Evolutionary conservation across 2,888 invertebrate species (phyloP), one percentile per base, ranked within the genome.

Genomic region (Pollenia amentaria): DNA sequence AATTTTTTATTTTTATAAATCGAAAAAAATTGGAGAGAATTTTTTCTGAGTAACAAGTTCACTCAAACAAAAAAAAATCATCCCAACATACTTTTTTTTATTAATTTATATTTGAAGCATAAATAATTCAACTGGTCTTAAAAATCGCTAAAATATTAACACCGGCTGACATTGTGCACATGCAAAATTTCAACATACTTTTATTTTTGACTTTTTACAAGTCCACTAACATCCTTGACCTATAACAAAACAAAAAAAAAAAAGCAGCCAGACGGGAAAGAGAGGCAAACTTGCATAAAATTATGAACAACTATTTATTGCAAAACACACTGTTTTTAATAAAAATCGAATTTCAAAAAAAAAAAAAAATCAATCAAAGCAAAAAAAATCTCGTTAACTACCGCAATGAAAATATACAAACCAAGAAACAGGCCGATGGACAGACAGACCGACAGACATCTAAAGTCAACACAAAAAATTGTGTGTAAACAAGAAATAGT

Each of bases 161-260:
- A 60, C 14, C 10, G n/a, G 11, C 51, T 64, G 75, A 21, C n/a
- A 62, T 64, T 57, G 18, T 12, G 3, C 9, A 42, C 11, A 7
- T 60, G 8, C 12, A 38, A 40, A 18, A 18, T n/a, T 51, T n/a
- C 2, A 72, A 72, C 14, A 57, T 14, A 21, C n/a, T 7, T 10
- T 40, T 42, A 64, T 29, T 46, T 46, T 46, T 29, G 29, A 29
- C 29, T 29, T 12, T n/a, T 21, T 21, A n/a, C 42, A 44, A 46
- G 7, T 53, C 46, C 48, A 48, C 12, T 9, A 12, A 65, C 65
- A 65, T 48, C 81, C 81, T 75, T 82, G 75, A 69, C 75, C 81
- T 65, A 72, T 46, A 82, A 75, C 48, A 44, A 38, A 29, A 29
- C 2, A 29, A 29, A 29, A 29, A 29, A 29, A 29, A 29, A 29